Conservation (phyloP, 1,140 invertebrate genomes). For the Littorina saxatilis region DNA sequence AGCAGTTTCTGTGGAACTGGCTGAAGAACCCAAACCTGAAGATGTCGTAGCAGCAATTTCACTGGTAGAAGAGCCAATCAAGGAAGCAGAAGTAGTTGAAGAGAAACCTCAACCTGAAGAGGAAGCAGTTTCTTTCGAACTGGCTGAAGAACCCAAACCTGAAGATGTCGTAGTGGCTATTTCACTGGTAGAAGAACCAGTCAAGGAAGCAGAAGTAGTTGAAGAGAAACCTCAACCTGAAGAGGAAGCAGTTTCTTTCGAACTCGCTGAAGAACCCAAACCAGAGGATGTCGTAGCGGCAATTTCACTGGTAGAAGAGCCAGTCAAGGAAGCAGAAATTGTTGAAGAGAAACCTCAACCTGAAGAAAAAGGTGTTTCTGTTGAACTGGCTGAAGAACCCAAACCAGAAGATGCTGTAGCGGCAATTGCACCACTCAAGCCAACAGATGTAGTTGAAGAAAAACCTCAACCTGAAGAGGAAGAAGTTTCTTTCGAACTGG, state of each 20-base stretch:
- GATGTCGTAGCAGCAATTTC: conserved; percentile 31
- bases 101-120: no score
- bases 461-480: conserved; percentile 35
- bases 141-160: conserved; percentile 25
- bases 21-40: conserved; percentile 26
- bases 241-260: conserved; percentile 31
- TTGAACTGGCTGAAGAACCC: conserved; percentile 40
- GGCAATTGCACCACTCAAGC: conserved; percentile 24
- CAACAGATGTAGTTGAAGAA: conserved; percentile 39
- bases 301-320: neutral
- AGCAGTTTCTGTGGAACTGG: conserved; percentile 43
- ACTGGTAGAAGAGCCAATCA: neutral
- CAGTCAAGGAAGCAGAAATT: conserved; percentile 1
- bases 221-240: conserved; percentile 30
- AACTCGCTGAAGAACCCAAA: conserved; percentile 3
- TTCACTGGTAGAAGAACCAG: neutral
- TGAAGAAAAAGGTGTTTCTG: conserved; percentile 38
- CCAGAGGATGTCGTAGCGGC: no score
- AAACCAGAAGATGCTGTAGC: conserved; percentile 38
- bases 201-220: neutral
- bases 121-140: conserved; percentile 10
- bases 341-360: conserved; percentile 35
- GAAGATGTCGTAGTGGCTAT: conserved; percentile 41
- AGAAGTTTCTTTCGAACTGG: conserved; percentile 41
- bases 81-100: no score